These are phyloP conservation scores for Aulostomus chinensis DNA, from an alignment of 2,797 vertebrate genomes.

Conservation along the genomic window DNA sequence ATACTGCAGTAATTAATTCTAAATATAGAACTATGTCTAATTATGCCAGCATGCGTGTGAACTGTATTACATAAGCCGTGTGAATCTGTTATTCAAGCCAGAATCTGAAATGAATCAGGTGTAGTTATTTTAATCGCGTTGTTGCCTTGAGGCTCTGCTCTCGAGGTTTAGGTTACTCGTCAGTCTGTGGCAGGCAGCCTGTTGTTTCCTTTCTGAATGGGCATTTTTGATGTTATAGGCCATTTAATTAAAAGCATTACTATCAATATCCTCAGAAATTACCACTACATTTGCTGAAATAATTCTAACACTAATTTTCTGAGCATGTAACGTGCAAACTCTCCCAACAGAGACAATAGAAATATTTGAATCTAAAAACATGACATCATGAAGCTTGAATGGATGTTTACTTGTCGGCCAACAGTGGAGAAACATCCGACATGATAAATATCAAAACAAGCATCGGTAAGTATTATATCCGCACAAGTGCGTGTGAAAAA, in stretches of 20 bases:
- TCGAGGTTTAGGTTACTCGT: constrained; percentile 18
- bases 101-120: constrained; percentile 43
- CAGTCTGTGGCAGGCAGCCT: not conserved
- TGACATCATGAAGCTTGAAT: too few species aligned
- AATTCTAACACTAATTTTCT: too few species aligned
- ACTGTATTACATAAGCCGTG: constrained; percentile 45
- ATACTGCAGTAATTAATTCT: constrained; percentile 42
- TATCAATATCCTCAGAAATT: not conserved
- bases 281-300: not conserved
- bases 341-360: too few species aligned
- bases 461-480: too few species aligned
- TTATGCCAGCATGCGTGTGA: constrained; percentile 44
- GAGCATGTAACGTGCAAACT: too few species aligned
- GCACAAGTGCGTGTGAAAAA: too few species aligned
- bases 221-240: constrained; percentile 1
- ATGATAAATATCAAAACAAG: too few species aligned
- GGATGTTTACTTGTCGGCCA: too few species aligned
- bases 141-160: constrained; percentile 21
- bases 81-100: constrained; percentile 36
- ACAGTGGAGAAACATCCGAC: too few species aligned
- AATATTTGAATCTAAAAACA: too few species aligned
- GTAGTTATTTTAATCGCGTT: constrained; percentile 26
- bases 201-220: not conserved
- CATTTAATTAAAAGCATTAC: not conserved
- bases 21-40: constrained; percentile 60